phyloP scores from a whole-genome alignment of 2,797 vertebrate species.

The Knipowitschia caucasica region DNA sequence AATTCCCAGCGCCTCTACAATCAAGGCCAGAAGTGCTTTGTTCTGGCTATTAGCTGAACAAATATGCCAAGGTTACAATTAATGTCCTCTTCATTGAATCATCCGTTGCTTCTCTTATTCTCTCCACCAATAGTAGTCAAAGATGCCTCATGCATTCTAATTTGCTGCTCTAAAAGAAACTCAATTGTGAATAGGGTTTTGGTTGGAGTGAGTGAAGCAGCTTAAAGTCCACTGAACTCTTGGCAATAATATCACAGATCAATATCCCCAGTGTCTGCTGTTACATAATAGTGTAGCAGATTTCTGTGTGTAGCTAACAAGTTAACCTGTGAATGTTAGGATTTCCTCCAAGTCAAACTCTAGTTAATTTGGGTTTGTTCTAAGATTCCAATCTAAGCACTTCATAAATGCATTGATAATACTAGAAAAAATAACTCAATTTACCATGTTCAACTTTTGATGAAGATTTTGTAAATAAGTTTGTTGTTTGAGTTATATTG shows the following conservation, averaged over 20 bases:
- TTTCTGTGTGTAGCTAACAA: too few species aligned
- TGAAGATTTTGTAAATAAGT: too few species aligned
- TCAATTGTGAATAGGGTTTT: not conserved
- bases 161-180: conserved; percentile 4
- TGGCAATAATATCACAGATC: conserved; percentile 33
- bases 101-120: conserved; percentile 9
- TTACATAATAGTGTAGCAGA: not conserved
- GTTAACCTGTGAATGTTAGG: too few species aligned
- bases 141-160: conserved; percentile 1
- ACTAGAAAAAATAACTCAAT: too few species aligned
- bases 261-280: not conserved
- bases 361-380: too few species aligned
- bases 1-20: not conserved
- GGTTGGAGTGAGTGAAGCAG: conserved; percentile 23
- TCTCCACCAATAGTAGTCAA: conserved; percentile 4
- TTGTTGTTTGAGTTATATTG: too few species aligned
- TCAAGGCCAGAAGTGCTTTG: conserved; percentile 9
- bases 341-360: too few species aligned
- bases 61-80: conserved; percentile 21
- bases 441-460: too few species aligned
- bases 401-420: too few species aligned
- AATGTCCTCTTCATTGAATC: conserved; percentile 6
- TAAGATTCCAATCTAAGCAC: too few species aligned
- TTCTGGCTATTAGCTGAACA: conserved; percentile 4
- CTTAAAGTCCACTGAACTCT: conserved; percentile 26